Conservation (phyloP, 2,113 vertebrate genomes). For the Rynchops niger region DNA sequence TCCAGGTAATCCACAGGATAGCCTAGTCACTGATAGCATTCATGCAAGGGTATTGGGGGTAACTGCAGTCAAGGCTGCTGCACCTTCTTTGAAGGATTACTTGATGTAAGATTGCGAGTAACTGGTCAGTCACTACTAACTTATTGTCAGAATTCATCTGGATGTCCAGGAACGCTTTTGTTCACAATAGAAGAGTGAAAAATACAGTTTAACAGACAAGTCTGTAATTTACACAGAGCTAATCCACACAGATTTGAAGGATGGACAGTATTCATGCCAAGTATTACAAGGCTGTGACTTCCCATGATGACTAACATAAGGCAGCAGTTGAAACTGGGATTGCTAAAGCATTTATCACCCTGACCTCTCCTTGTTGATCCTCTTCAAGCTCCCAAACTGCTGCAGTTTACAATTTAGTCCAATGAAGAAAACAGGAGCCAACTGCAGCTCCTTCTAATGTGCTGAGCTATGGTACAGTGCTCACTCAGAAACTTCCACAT, state of each 20-base stretch:
- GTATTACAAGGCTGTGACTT: not conserved
- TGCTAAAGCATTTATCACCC: not conserved
- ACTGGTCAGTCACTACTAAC: not conserved
- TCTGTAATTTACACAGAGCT: not conserved
- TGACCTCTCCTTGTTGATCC: not conserved
- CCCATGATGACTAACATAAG: not conserved
- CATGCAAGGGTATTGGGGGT: fast-evolving
- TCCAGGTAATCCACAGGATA: not conserved
- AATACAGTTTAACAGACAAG: not conserved
- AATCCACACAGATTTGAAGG: not conserved
- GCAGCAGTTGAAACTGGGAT: not conserved
- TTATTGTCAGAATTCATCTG: not conserved
- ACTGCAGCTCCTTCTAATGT: not conserved
- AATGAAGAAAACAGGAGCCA: not conserved
- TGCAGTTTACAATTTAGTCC: not conserved
- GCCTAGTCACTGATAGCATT: not conserved
- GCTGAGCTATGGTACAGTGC: not conserved
- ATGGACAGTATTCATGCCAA: not conserved
- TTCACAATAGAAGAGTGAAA: not conserved
- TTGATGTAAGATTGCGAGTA: not conserved
- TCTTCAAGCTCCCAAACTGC: not conserved
- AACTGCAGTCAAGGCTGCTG: not conserved
- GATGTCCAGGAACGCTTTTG: not conserved
- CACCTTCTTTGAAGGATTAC: not conserved
- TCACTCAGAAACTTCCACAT: not conserved